Conservation (phyloP, 2,888 invertebrate species). For the Trachelus troglodyta region DNA sequence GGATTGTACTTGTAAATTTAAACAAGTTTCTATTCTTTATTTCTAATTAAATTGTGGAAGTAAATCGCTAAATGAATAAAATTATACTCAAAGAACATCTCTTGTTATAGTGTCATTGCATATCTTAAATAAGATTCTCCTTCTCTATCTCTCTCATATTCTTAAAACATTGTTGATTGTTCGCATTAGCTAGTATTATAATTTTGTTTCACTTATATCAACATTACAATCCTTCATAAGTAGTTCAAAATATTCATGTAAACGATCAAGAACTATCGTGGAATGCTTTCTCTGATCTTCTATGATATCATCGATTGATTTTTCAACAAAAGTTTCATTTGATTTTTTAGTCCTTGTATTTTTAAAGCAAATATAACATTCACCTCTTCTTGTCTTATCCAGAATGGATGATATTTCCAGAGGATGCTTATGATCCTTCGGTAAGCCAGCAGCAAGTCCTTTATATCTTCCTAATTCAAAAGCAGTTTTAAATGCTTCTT, state of each 20-base stretch:
- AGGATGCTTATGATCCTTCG: constrained; percentile 41
- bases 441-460: constrained; percentile 48
- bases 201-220: constrained; percentile 13
- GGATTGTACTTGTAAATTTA: constrained; percentile 90
- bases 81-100: constrained; percentile 19
- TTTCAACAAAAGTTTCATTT: constrained; percentile 20
- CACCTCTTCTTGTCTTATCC: constrained; percentile 48
- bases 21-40: constrained; percentile 24
- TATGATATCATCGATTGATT: constrained; percentile 44
- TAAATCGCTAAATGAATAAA: constrained; percentile 28
- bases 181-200: neutral
- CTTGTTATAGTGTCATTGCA: constrained; percentile 5
- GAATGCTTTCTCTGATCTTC: constrained; percentile 52
- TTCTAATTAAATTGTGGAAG: constrained; percentile 29
- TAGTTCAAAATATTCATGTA: constrained; percentile 50
- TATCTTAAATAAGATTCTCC: constrained; percentile 23
- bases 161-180: neutral
- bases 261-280: constrained; percentile 38
- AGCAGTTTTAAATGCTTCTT: constrained; percentile 74
- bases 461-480: constrained; percentile 70
- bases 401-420: constrained; percentile 44
- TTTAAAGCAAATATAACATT: constrained; percentile 50
- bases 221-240: constrained; percentile 36
- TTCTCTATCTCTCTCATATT: neutral
- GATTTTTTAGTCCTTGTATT: constrained; percentile 13